phyloP scores from a whole-genome alignment of 2,797 vertebrate species.

The Neosalanx taihuensis region DNA sequence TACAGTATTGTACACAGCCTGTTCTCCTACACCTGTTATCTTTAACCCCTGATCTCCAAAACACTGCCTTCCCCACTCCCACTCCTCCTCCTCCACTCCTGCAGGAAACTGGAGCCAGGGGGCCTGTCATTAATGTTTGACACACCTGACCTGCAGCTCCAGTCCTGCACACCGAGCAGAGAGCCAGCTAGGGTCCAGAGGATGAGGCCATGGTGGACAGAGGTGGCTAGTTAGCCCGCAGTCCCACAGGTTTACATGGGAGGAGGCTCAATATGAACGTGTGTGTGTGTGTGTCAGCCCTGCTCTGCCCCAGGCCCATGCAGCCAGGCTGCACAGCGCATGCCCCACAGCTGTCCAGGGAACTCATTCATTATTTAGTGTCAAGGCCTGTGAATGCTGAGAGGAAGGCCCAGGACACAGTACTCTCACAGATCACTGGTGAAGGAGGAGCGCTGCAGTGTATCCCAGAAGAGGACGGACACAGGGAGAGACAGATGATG shows the following conservation, averaged over 20 bases:
- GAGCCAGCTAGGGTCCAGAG: no score
- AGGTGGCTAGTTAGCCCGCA: neutral
- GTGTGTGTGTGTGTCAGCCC: neutral
- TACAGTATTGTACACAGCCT: constrained; percentile 53
- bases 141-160: constrained; percentile 40
- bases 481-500: neutral
- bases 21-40: constrained; percentile 62
- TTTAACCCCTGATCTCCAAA: constrained; percentile 62
- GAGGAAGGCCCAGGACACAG: constrained; percentile 66
- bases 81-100: constrained; percentile 54
- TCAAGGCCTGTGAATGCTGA: constrained; percentile 53
- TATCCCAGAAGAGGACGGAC: constrained; percentile 16
- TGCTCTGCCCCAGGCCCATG: constrained; percentile 31
- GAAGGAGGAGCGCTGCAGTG: constrained; percentile 47
- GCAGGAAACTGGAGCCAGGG: constrained; percentile 68
- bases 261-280: no score
- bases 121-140: constrained; percentile 77
- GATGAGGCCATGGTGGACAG: neutral
- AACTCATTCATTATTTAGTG: constrained; percentile 73
- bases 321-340: constrained; percentile 36
- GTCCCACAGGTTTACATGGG: neutral
- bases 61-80: neutral
- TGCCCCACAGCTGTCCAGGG: constrained; percentile 50
- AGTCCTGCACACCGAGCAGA: neutral
- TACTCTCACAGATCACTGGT: constrained; percentile 55